Percentiles rank a stretch among this genome's conserved stretches.
These are phyloP conservation scores for Calyptommatus sinebrachiatus DNA, from an alignment of 2,113 vertebrate species.

Conservation along the genomic window DNA sequence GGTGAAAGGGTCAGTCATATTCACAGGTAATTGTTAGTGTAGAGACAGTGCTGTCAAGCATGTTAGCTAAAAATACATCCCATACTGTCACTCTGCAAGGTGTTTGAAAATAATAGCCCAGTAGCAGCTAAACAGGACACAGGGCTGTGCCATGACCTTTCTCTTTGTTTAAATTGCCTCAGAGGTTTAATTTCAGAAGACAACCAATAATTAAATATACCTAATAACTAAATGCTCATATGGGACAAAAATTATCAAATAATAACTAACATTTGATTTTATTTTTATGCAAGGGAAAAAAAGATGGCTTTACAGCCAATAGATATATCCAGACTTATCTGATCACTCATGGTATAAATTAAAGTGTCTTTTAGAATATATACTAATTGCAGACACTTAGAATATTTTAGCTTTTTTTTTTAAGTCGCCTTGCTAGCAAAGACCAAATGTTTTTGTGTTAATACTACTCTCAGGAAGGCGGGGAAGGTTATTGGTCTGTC, in stretches of 20 bases:
- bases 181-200: conserved; percentile 76
- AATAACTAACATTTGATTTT: conserved; percentile 77
- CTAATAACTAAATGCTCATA: conserved; percentile 80
- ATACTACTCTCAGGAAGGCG: conserved; percentile 76
- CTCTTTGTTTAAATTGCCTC: conserved; percentile 78
- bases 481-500: conserved; percentile 99
- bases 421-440: conserved; percentile 60
- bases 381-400: conserved; percentile 77
- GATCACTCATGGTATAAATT: conserved; percentile 73
- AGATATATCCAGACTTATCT: conserved; percentile 67
- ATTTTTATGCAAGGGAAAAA: conserved; percentile 66
- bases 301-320: conserved; percentile 49
- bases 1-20: conserved; percentile 80
- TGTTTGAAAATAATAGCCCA: conserved; percentile 85
- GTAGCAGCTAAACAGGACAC: conserved; percentile 76
- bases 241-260: conserved; percentile 80
- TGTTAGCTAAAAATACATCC: conserved; percentile 84
- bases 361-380: conserved; percentile 67
- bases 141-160: conserved; percentile 86
- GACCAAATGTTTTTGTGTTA: conserved; percentile 84
- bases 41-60: conserved; percentile 79
- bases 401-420: conserved; percentile 67
- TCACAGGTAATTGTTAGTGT: conserved; percentile 87
- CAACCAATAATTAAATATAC: conserved; percentile 79
- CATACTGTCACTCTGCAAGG: conserved; percentile 85